phyloP scores from a whole-genome alignment of 2,113 vertebrate genomes.

The Naja naja region DNA sequence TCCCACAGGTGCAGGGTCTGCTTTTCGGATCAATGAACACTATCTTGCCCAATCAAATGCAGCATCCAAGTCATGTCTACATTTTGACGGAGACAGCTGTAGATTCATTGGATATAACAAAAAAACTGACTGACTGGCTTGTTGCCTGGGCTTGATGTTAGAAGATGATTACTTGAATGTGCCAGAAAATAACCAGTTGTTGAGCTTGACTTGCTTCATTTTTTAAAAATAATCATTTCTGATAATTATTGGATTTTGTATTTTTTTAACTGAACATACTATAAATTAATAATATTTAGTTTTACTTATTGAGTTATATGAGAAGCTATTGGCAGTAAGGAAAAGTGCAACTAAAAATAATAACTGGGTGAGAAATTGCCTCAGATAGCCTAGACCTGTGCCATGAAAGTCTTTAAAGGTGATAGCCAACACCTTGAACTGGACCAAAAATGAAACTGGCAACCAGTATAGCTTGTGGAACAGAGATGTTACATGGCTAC shows the following conservation, averaged over 20 bases:
- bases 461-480: background rate
- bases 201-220: background rate
- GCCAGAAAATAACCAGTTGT: background rate
- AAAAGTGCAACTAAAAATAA: background rate
- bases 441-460: background rate
- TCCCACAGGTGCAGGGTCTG: background rate
- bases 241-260: background rate
- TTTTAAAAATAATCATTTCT: background rate
- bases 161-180: background rate
- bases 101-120: background rate
- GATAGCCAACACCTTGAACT: background rate
- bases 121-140: background rate
- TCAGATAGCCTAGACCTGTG: background rate
- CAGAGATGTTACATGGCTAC: background rate
- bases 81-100: background rate
- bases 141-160: background rate
- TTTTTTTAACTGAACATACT: conserved; percentile 12
- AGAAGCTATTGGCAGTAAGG: background rate
- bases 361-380: background rate
- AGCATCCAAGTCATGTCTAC: background rate
- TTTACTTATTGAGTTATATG: conserved; percentile 14
- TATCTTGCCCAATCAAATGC: background rate
- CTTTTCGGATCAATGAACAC: background rate
- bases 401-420: background rate
- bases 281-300: conserved; percentile 31